A percentile compares a stretch with the other conserved stretches of the same genome.
These are phyloP conservation scores for Zeuzera pyrina DNA, from an alignment of 2,888 invertebrate species.

Conservation along the genomic window DNA sequence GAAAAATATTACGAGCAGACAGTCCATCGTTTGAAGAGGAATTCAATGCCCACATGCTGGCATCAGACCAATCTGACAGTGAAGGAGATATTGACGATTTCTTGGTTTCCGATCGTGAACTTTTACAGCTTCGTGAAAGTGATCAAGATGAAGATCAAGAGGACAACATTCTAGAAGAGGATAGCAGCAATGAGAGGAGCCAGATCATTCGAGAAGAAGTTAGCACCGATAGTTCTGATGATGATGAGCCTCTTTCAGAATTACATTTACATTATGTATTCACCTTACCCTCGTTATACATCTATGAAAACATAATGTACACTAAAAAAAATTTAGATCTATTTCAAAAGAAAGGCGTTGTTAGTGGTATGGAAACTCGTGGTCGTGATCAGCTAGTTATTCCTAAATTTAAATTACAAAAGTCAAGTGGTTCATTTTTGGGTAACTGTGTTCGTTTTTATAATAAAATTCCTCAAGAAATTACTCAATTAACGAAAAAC, in stretches of 20 bases:
- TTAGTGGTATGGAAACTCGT: too few relatives aligned
- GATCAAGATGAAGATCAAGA: constrained; percentile 13
- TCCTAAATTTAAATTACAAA: too few relatives aligned
- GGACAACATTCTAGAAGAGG: constrained; percentile 11
- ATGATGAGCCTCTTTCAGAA: constrained; percentile 10
- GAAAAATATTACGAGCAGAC: constrained; percentile 9
- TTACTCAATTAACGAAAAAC: too few relatives aligned
- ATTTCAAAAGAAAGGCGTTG: too few relatives aligned
- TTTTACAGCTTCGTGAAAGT: constrained; percentile 13
- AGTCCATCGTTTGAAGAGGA: constrained; percentile 12
- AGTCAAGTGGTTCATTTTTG: too few relatives aligned
- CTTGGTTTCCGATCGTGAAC: constrained; percentile 13
- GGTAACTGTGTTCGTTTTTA: too few relatives aligned
- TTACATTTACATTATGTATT: too few relatives aligned
- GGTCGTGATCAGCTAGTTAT: too few relatives aligned
- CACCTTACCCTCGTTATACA: too few relatives aligned
- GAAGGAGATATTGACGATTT: constrained; percentile 13
- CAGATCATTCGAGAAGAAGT: constrained; percentile 9
- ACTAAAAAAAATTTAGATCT: too few relatives aligned
- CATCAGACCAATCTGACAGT: constrained; percentile 15
- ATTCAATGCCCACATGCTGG: constrained; percentile 12
- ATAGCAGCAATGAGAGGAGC: constrained; percentile 8
- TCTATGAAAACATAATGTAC: too few relatives aligned
- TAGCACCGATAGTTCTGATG: constrained; percentile 13
- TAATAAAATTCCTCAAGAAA: too few relatives aligned